These are phyloP conservation scores for Drosophila flavopinicola DNA, from an alignment of 2,888 invertebrate genomes.

Conservation along the genomic window DNA sequence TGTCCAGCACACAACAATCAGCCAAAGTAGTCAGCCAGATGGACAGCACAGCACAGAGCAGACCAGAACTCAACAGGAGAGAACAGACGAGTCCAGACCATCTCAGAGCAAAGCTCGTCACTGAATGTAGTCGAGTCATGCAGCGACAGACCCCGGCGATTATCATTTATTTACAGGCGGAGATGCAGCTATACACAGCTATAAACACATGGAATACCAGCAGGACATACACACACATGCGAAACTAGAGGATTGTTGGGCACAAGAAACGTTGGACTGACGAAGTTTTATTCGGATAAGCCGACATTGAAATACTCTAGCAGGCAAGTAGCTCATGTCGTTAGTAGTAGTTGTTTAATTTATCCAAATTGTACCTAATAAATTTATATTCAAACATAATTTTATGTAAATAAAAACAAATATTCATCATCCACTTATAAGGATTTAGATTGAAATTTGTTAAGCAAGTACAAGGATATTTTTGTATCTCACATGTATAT, in stretches of 20 bases:
- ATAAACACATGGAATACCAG: slow-evolving; percentile 5
- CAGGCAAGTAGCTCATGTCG: no score
- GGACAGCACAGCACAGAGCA: slow-evolving; percentile 17
- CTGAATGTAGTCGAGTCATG: slow-evolving; percentile 58
- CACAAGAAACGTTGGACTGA: background rate
- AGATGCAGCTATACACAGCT: slow-evolving; percentile 2
- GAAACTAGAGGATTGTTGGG: slow-evolving; percentile 11
- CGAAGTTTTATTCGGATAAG: background rate
- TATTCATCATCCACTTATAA: no score
- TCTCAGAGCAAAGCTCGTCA: slow-evolving; percentile 21
- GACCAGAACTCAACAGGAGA: slow-evolving; percentile 2
- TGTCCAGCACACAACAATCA: slow-evolving; percentile 54
- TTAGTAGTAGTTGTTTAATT: background rate
- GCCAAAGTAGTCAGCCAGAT: slow-evolving; percentile 57
- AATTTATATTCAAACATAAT: no score
- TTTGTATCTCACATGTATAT: no score
- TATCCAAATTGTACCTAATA: no score
- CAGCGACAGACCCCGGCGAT: slow-evolving; percentile 46
- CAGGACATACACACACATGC: slow-evolving; percentile 23
- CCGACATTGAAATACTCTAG: background rate
- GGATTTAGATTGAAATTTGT: no score
- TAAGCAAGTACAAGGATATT: no score
- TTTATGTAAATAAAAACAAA: no score
- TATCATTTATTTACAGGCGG: slow-evolving; percentile 66
- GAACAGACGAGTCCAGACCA: background rate